Evolutionary conservation across 1,140 invertebrate species (phyloP).

Genomic region (Cydia amplana): DNA sequence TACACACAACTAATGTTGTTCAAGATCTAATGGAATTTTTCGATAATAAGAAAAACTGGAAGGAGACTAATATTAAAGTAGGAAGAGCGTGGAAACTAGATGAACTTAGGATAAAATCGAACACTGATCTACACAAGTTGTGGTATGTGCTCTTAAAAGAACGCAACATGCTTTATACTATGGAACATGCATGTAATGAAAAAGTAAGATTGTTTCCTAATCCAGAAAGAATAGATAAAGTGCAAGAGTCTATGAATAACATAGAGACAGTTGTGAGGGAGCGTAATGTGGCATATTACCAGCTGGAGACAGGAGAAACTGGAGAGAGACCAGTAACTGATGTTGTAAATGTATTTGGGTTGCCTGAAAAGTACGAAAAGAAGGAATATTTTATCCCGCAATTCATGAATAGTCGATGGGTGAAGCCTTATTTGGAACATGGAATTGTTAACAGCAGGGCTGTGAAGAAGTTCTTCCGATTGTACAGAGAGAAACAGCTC

Average conservation of each 20-base stretch:
- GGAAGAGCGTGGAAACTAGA: constrained; percentile 95
- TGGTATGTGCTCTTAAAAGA: constrained; percentile 99
- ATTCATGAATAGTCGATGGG: constrained; percentile 81
- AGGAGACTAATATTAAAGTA: constrained; percentile 86
- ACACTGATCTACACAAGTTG: constrained; percentile 97
- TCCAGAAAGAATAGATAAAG: constrained; percentile 97
- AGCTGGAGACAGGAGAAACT: constrained; percentile 93
- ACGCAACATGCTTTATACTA: constrained; percentile 97
- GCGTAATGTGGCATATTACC: constrained; percentile 93
- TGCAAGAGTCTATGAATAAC: constrained; percentile 97
- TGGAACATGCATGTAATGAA: constrained; percentile 91
- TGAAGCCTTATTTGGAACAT: constrained; percentile 80
- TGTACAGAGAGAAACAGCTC: constrained; percentile 84
- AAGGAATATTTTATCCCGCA: constrained; percentile 62
- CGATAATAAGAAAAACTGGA: constrained; percentile 93
- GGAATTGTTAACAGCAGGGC: constrained; percentile 80
- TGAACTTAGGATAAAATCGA: constrained; percentile 97
- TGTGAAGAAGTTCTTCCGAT: constrained; percentile 82
- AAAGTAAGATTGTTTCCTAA: constrained; percentile 90
- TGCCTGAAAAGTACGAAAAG: constrained; percentile 73
- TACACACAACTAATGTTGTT: constrained; percentile 72
- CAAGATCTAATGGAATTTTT: constrained; percentile 94
- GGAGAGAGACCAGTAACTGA: constrained; percentile 86
- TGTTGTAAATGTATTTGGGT: constrained; percentile 82
- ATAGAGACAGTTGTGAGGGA: constrained; percentile 95